A percentile compares a stretch with the other conserved stretches of the same genome.
These are phyloP conservation scores for Thelaira solivaga DNA, from an alignment of 2,888 invertebrate genomes.

Conservation along the genomic window DNA sequence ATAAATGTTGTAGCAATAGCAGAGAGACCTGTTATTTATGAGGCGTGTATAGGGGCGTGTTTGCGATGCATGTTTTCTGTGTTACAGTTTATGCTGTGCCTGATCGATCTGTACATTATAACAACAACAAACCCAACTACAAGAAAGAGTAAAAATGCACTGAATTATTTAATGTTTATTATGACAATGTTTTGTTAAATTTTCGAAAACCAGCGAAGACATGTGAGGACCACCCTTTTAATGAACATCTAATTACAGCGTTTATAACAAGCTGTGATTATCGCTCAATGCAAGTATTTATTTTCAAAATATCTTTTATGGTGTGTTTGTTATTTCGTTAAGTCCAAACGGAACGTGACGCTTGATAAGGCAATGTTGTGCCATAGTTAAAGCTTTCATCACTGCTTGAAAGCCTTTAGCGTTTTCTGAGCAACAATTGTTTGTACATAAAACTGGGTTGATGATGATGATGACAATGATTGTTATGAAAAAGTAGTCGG, in stretches of 20 bases:
- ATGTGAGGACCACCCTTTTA: conserved; percentile 77
- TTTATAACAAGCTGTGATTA: conserved; percentile 76
- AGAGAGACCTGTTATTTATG: conserved; percentile 72
- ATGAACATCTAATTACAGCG: conserved; percentile 78
- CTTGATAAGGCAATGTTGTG: conserved; percentile 18
- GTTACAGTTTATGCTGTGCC: conserved; percentile 61
- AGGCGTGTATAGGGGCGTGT: conserved; percentile 74
- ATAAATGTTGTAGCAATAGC: too few relatives aligned
- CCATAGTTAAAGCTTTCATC: conserved; percentile 46
- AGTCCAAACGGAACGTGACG: conserved; percentile 32
- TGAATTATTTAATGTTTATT: conserved; percentile 49
- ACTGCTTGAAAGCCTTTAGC: conserved; percentile 43
- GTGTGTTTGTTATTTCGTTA: conserved; percentile 9
- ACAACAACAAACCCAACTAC: background rate
- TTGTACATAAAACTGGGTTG: conserved; percentile 27
- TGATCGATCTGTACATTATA: conserved; percentile 69
- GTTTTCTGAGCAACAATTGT: conserved; percentile 14
- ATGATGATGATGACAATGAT: conserved; percentile 34
- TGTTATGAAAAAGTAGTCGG: conserved; percentile 5
- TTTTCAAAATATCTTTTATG: conserved; percentile 22
- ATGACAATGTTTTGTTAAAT: conserved; percentile 52
- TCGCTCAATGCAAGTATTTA: conserved; percentile 61
- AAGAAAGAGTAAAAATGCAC: background rate
- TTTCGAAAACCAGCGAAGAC: conserved; percentile 71
- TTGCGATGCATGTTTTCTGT: conserved; percentile 47